A percentile compares a stretch with the other conserved stretches of the same genome.
phyloP scores from a whole-genome alignment of 2,797 vertebrate species.

The Notamacropus eugenii region DNA sequence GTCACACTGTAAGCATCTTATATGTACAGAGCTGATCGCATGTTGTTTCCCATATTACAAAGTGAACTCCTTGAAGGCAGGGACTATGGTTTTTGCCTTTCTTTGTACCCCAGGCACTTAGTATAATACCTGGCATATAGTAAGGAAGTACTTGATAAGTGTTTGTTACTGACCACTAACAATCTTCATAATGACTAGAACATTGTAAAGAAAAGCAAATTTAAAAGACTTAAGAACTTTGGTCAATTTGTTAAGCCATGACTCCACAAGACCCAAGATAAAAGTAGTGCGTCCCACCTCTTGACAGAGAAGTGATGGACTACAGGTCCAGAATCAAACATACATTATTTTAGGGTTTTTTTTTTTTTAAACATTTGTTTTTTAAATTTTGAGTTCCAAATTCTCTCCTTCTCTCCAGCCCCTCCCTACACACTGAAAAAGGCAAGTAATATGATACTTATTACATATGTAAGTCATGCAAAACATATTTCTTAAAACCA shows the following conservation, averaged over 20 bases:
- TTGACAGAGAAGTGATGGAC: background rate
- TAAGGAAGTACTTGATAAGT: background rate
- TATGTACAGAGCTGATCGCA: background rate
- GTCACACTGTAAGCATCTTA: background rate
- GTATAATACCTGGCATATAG: background rate
- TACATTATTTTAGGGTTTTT: background rate
- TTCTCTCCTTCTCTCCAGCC: background rate
- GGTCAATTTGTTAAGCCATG: background rate
- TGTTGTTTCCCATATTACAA: background rate
- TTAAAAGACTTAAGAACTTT: background rate
- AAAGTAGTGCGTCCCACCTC: background rate
- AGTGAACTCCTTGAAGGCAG: background rate
- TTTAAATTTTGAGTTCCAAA: background rate
- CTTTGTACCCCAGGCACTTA: background rate
- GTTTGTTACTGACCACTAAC: background rate
- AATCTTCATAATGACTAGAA: background rate
- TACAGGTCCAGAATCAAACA: background rate
- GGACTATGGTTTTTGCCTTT: background rate
- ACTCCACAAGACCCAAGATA: background rate
- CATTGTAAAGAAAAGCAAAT: background rate
- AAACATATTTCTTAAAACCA: background rate
- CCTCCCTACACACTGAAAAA: background rate
- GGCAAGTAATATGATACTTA: background rate
- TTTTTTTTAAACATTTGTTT: background rate
- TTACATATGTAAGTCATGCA: background rate